These are phyloP conservation scores for Eulithis testata DNA, from an alignment of 2,888 invertebrate species.

Conservation along the genomic window DNA sequence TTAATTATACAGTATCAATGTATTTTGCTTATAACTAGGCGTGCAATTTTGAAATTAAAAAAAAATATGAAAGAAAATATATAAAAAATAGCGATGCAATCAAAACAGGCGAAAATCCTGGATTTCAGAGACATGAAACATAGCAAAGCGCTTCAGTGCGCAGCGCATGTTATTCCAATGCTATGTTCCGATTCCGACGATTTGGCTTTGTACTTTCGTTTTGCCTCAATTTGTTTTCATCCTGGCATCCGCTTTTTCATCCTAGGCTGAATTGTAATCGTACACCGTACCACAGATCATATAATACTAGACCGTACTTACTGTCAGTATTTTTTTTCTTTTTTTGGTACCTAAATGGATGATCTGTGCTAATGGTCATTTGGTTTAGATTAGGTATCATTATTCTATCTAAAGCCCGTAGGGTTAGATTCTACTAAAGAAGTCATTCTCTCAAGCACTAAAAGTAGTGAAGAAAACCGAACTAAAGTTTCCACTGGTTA, in stretches of 20 bases:
- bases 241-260: neutral
- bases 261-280: neutral
- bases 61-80: too few species aligned
- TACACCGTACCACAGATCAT: too few species aligned
- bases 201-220: constrained; percentile 1
- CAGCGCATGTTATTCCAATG: neutral
- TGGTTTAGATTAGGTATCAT: too few species aligned
- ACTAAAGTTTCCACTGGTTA: constrained; percentile 1
- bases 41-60: too few species aligned
- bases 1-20: too few species aligned
- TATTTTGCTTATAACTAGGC: too few species aligned
- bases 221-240: constrained; percentile 1
- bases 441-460: neutral
- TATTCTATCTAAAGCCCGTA: too few species aligned
- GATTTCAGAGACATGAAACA: neutral
- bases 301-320: too few species aligned
- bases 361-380: too few species aligned
- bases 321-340: too few species aligned
- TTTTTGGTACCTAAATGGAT: too few species aligned
- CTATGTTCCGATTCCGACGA: constrained; percentile 3
- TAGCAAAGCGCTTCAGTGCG: neutral
- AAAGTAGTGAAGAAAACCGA: neutral
- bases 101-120: neutral
- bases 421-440: too few species aligned
- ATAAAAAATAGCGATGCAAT: neutral